Evolutionary conservation across 2,113 vertebrate genomes (phyloP), one percentile per base, ranked within the genome.

Genomic region (Delphinus delphis): DNA sequence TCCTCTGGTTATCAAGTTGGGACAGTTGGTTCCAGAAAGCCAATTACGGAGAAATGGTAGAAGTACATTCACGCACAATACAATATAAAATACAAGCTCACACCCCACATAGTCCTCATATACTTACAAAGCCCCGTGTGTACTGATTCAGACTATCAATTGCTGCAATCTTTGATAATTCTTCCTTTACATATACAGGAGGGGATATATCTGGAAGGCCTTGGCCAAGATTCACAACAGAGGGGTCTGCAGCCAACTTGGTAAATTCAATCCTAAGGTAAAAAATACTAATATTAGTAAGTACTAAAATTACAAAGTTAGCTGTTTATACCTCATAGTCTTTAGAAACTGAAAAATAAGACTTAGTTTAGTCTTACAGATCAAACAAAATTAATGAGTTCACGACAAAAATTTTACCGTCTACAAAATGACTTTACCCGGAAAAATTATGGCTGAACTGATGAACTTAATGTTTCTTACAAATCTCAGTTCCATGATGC

Each of bases 161-260:
- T 41, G 98, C 96, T 26, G 98, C 98, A n/a, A 98, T 99, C 88
- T 99, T 98, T 31, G 99, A 99, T 6, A 99, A 98, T 2, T 98
- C 99, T 93, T 99, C 99, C 97, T 99, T 99, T 65, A 99, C 97
- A 14, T 99, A 99, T 11, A 95, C 95, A 80, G 99, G 99, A 96
- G 99, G 99, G 9, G 99, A 98, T 90, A 99, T 99, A 96, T 99
- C 99, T 92, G 99, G 99, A 80, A 98, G 98, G 23, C 99, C 99
- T 97, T 99, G 99, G 58, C 99, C 99, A 21, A 99, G 99, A 98
- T 99, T 99, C 53, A 99, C 99, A 44, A 99, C 95, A 17, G 99
- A 98, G 1, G 99, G 99, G 96, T 99, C 99, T 28, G 99, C 99
- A 96, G 99, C 99, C 97, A 99, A 58, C 21, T 99, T 99, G 3